phyloP scores from a whole-genome alignment of 2,113 vertebrate genomes.

The Mormyrus lacerda region DNA sequence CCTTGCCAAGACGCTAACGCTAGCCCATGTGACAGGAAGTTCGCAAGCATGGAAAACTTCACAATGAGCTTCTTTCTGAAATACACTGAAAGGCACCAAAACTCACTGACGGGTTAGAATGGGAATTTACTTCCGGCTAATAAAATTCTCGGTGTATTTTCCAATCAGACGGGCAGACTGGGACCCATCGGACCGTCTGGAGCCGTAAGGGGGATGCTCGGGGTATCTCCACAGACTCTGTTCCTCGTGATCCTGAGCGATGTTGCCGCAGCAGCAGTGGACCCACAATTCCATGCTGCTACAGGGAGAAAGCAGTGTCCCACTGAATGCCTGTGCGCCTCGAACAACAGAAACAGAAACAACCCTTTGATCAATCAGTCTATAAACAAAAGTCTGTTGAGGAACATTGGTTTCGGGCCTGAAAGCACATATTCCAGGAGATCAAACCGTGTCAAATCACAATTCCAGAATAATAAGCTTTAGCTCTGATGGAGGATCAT shows the following conservation, averaged over 20 bases:
- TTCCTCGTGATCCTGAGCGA: neutral
- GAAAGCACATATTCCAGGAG: conserved; percentile 33
- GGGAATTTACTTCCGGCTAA: neutral
- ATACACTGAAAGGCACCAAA: neutral
- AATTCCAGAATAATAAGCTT: conserved; percentile 51
- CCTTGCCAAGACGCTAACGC: neutral
- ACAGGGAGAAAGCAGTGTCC: conserved; percentile 39
- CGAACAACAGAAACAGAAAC: conserved; percentile 49
- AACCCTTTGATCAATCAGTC: conserved; percentile 60
- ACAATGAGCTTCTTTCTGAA: neutral
- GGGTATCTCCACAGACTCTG: neutral
- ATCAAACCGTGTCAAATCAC: conserved; percentile 62
- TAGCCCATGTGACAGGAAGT: neutral
- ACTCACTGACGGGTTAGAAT: neutral
- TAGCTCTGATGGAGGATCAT: conserved; percentile 52
- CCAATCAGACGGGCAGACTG: neutral
- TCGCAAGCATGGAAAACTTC: neutral
- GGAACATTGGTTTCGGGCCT: conserved; percentile 44
- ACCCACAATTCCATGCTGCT: conserved; percentile 40
- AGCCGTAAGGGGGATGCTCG: neutral
- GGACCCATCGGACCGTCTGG: neutral
- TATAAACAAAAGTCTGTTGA: conserved; percentile 56
- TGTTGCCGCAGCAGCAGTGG: conserved; percentile 37
- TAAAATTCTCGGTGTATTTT: neutral
- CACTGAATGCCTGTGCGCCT: conserved; percentile 51